phyloP scores from a whole-genome alignment of 2,113 vertebrate species.

The Sigmodon hispidus region DNA sequence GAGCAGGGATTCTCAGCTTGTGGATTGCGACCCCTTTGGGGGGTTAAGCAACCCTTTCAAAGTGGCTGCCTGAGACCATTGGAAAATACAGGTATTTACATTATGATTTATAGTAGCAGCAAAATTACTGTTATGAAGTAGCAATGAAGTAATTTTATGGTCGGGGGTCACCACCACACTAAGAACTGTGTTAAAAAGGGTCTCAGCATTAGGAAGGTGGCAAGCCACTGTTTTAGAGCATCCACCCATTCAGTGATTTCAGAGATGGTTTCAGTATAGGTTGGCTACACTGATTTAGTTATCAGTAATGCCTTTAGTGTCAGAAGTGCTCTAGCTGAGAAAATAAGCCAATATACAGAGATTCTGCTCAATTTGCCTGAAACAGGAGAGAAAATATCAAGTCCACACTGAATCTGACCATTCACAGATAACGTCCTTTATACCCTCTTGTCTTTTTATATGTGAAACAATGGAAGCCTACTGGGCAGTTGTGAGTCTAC shows the following conservation, averaged over 20 bases:
- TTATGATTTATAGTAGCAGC: neutral
- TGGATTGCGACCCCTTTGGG: neutral
- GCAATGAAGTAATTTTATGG: neutral
- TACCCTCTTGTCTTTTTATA: conserved; percentile 26
- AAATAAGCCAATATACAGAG: neutral
- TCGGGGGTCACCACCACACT: neutral
- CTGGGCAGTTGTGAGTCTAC: neutral
- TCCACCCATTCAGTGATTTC: neutral
- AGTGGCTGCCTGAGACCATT: neutral
- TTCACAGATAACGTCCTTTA: conserved; percentile 27
- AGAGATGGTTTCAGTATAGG: neutral
- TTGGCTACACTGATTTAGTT: conserved; percentile 25
- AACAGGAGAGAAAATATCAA: conserved; percentile 39
- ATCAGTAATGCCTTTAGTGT: conserved; percentile 9
- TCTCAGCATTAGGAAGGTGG: neutral
- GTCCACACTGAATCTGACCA: conserved; percentile 25
- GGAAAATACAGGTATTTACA: neutral
- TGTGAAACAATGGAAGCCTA: conserved; percentile 47
- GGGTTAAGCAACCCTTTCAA: neutral
- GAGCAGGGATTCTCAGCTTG: neutral
- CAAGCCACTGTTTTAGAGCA: neutral
- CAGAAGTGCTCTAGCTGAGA: neutral
- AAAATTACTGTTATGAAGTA: neutral
- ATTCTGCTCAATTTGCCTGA: conserved; percentile 30
- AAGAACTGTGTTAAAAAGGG: neutral